phyloP scores from a whole-genome alignment of 2,113 vertebrate genomes.

The Gambusia holbrooki region DNA sequence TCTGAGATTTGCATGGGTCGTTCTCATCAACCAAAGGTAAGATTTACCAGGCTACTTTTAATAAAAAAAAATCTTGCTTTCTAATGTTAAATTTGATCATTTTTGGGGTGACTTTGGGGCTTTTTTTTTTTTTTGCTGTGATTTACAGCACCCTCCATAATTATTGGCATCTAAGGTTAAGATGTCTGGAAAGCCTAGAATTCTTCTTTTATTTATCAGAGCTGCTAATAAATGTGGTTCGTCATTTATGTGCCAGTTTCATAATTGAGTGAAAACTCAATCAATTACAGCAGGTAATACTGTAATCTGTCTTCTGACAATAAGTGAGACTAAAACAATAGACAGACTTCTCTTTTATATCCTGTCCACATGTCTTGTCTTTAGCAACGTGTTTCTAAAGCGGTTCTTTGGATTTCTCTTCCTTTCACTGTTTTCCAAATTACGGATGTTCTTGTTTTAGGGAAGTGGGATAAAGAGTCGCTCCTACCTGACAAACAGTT shows the following conservation, averaged over 20 bases:
- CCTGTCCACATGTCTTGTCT: slow-evolving; percentile 1
- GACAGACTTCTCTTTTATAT: neutral
- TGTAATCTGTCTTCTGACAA: slow-evolving; percentile 1
- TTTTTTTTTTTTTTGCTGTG: no score
- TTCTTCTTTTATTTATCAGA: no score
- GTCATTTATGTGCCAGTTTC: no score
- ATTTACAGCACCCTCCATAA: no score
- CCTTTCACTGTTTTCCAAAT: slow-evolving; percentile 31
- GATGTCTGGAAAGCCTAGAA: neutral
- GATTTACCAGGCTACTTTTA: neutral
- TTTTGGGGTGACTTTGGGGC: no score
- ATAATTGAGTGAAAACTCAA: no score
- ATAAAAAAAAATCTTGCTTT: no score
- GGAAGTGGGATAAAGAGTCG: slow-evolving; percentile 13
- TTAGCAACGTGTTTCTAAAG: neutral
- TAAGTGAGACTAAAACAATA: neutral
- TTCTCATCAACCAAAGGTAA: slow-evolving; percentile 69
- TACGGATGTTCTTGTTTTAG: slow-evolving; percentile 30
- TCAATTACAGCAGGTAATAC: neutral
- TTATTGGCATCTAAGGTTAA: neutral
- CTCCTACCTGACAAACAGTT: slow-evolving; percentile 53
- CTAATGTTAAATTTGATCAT: no score
- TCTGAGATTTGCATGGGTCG: slow-evolving; percentile 73
- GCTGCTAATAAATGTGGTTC: no score
- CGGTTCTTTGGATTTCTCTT: neutral